A percentile compares a stretch with the other conserved stretches of the same genome.
Evolutionary conservation across 2,797 vertebrate genomes (phyloP).

Genomic region (Knipowitschia caucasica): DNA sequence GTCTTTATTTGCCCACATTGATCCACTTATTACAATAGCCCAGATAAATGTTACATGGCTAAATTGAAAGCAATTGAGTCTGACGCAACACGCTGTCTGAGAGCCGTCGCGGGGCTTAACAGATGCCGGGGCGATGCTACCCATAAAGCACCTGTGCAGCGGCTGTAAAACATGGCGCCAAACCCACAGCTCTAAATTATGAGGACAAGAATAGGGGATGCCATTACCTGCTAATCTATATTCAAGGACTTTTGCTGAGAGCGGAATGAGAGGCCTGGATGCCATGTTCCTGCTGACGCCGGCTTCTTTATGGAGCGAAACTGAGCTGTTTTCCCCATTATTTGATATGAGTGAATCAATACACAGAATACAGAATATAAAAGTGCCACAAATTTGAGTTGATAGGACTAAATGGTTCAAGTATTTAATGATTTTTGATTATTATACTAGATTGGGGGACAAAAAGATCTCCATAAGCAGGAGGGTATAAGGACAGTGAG

Average conservation of each 20-base stretch:
- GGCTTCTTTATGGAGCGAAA: conserved; percentile 12
- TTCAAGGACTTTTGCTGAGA: conserved; percentile 41
- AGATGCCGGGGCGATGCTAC: conserved; percentile 47
- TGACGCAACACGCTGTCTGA: conserved; percentile 51
- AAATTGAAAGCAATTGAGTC: conserved; percentile 68
- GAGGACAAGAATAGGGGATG: conserved; percentile 52
- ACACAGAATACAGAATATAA: background rate
- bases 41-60: conserved; percentile 59
- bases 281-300: conserved; percentile 4
- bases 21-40: conserved; percentile 64
- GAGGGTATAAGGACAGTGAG: too few relatives aligned
- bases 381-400: background rate
- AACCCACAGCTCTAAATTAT: conserved; percentile 45
- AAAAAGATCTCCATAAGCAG: too few relatives aligned
- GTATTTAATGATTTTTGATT: background rate
- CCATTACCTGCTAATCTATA: conserved; percentile 53
- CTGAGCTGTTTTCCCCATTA: conserved; percentile 5
- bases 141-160: conserved; percentile 56
- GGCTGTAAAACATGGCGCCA: conserved; percentile 48
- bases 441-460: too few relatives aligned
- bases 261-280: conserved; percentile 8
- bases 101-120: conserved; percentile 55
- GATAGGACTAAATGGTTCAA: background rate
- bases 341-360: conserved; percentile 8
- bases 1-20: conserved; percentile 71